Base-by-base conservation (phyloP, 2,113 vertebrate species). In the Laticauda laticaudata region DNA sequence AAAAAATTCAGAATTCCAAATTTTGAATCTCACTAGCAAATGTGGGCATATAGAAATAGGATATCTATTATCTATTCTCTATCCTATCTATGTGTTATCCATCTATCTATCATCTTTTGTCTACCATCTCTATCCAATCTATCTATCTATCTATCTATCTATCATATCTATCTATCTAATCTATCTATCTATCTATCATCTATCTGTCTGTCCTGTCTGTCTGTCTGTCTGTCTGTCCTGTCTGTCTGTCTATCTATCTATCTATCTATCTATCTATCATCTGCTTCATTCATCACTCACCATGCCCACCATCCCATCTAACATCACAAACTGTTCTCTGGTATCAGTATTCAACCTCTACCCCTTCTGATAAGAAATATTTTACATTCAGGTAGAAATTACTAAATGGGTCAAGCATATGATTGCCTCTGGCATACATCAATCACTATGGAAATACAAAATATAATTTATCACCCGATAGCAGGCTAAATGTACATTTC, bases 331-430 rank as follows among this genome's bases (percentile, higher is more conserved):
- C 18, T 51, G 2, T 90, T 91, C 10, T 93, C 34, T 93, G 11
- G 69, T 85, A 92, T 92, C 39, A 53, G 11, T 85, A 55, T 8
- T 59, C 45, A 94, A 94, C 3, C 53, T 26, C 53, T 93, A 53
- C 91, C 12, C 20, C 91, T 90, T 91, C 29, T 85, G 24, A 89
- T 29, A 93, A 29, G 92, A n/a, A 43, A 95, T 94, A 85, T 92
- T 94, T 86, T 90, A 1, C 34, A 55, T 92, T n/a, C 88, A 92
- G 24, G 48, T 34, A 89, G 55, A 94, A 92, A 54, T 57, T 90
- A 75, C 45, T 91, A 95, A 92, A 4, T 91, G 3, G 11, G 55
- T 96, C 81, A 95, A 93, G 54, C 4, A 94, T 2, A 15, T 43
- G 61, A 81, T 64, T 88, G 24, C 0, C n/a, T n/a, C 15, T 86